Evolutionary conservation across 2,113 vertebrate species (phyloP), one percentile per base, ranked within the genome.

Genomic region (Cynoglossus semilaevis): DNA sequence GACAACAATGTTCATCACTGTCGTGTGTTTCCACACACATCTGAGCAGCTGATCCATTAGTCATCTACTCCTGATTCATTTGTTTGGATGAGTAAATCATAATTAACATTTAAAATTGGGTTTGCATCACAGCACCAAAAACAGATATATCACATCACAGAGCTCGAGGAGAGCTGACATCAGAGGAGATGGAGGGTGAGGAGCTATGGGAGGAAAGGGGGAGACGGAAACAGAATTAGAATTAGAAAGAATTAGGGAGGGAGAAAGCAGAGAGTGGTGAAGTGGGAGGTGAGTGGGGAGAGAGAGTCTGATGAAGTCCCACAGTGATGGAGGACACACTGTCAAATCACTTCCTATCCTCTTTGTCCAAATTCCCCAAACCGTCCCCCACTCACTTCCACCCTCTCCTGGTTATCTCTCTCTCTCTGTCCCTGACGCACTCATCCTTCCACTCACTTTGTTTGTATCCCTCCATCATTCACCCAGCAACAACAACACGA

Each of bases 71-170:
- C 53, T 51, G 77, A 81, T 67, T 76, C 69, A 63, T 77, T 74
- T 72, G 69, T 81, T 77, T 77, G 58, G 57, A 68, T 65, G 49
- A 78, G 61, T 55, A 62, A 61, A 68, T 66, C 51, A 61, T 73
- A 76, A 87, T 87, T 83, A 87, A 76, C 78, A 78, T 80, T 81
- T 80, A 43, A 70, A 78, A 78, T 73, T 57, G 55, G 69, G 58
- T 68, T 79, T 62, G 57, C 56, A 52, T 42, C 46, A 9, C 4
- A 10, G 55, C 57, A 11, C 58, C 54, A 79, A 76, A 70, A 84
- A 85, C 72, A 72, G 74, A 80, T 53, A 63, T 71, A 77, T 58
- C 82, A 77, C 53, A 58, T 36, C 2, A 29, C 22, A 29, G 22
- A 29, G 49, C 62, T 67, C 79, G 69, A 50, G 58, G 47, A 54